Base-by-base conservation (phyloP, 1,140 invertebrate genomes). In the Drosophila lacteicornis region DNA sequence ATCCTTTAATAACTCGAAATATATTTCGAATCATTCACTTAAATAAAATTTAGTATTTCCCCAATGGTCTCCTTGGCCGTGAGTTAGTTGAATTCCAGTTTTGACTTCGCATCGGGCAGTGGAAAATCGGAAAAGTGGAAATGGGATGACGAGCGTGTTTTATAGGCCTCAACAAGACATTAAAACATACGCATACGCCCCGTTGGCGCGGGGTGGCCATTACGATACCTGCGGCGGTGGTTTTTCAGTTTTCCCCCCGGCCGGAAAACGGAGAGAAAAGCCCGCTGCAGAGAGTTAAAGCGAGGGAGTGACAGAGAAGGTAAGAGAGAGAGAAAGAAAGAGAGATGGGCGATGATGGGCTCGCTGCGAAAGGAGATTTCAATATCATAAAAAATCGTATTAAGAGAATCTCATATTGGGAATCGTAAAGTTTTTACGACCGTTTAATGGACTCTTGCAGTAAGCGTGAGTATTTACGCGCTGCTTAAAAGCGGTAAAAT, bases 371-470 rank as follows among this genome's bases (percentile, higher is more conserved):
- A 88, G 85, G 75, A 91, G 76, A 91, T 91, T 92, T 86, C 91
- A 91, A 91, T 91, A 91, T 87, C 79, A 91, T 92, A 91, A 91
- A 91, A 87, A 87, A 82, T 79, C 78, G 81, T 92, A 91, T 91
- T 91, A 87, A 91, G 82, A 92, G 90, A 91, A 86, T 91, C 85
- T 91, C 91, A 91, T 87, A 87, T 91, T 84, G 80, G 67, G 82
- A 91, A 88, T 92, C 91, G 83, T 92, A 91, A 92, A 91, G 73
- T 87, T 92, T 92, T 91, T 92, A 91, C 91, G 91, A 92, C 51
- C 80, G 82, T 91, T 92, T 92, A 92, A 92, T 92, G 83, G 91
- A 91, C 83, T 91, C 83, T 91, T 91, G 82, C 91, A 87, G 86
- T 91, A 88, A 91, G 85, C 87, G 87, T 91, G 86, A 91, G 87